Conservation (phyloP, 2,888 invertebrate genomes). For the Drosophila engyochracea region DNA sequence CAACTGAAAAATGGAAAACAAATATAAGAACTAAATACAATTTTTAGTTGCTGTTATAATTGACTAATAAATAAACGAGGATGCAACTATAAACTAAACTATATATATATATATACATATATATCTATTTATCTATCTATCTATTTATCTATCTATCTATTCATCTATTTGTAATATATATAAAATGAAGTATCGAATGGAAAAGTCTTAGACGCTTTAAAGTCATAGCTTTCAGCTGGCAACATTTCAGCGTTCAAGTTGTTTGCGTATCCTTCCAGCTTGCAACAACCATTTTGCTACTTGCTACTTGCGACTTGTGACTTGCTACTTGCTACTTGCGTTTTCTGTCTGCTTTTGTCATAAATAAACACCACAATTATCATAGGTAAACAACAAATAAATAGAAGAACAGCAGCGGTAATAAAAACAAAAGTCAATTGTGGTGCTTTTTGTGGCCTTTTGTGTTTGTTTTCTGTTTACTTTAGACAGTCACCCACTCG, state of each 20-base stretch:
- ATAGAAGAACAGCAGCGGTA: slow-evolving; percentile 50
- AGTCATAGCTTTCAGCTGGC: slow-evolving; percentile 15
- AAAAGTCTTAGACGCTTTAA: background rate
- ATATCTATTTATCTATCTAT: background rate
- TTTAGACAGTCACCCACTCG: slow-evolving; percentile 37
- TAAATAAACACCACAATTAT: slow-evolving; percentile 77
- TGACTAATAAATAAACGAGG: background rate
- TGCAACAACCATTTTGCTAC: background rate
- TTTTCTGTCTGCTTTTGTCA: slow-evolving; percentile 40
- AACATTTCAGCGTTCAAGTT: background rate
- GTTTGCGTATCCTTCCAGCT: slow-evolving; percentile 7
- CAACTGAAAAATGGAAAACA: background rate
- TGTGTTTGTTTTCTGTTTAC: slow-evolving; percentile 44
- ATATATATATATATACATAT: background rate
- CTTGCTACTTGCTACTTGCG: background rate
- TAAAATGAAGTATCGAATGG: background rate
- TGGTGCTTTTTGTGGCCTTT: slow-evolving; percentile 54
- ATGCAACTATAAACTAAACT: background rate
- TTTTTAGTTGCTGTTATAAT: background rate
- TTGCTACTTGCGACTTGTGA: background rate
- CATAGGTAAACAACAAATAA: slow-evolving; percentile 76
- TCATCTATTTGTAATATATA: background rate
- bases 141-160: background rate
- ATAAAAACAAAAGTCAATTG: slow-evolving; percentile 74
- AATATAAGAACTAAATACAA: background rate